Evolutionary conservation across 1,140 invertebrate genomes (phyloP), one percentile per base, ranked within the genome.

Genomic region (Paralvinella palmiformis): DNA sequence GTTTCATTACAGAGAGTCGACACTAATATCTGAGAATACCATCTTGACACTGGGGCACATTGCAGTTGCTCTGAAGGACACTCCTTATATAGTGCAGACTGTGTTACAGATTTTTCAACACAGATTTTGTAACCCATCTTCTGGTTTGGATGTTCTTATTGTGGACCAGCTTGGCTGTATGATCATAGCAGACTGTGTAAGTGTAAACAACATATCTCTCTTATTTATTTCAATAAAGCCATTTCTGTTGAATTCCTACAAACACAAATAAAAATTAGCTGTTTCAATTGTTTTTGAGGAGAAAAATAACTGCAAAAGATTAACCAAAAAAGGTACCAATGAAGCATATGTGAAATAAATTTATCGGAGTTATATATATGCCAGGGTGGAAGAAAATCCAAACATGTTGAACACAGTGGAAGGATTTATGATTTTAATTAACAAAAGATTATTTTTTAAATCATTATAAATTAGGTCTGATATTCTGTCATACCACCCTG

Each of bases 101-200:
- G 94, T 98, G 64, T 81, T 98, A 24, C 92, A 96, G 76, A 98
- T 98, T 76, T 96, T 98, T 74, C 93, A 96, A 71, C 94, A 98
- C 78, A 85, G 94, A 72, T 92, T 99, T 74, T 96, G 94, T 69
- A 87, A 90, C 57, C 89, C 92, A 3, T 85, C 86, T n/a, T 92
- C 92, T 0, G 68, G 76, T 17, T 84, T 98, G 50, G 96, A 99
- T 78, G 89, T 88, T 1, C 80, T 98, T 6, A 98, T 99, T 73
- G 91, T 99, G 13, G 93, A 97, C 79, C 95, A 98, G 78, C 82
- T 99, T 20, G 96, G 95, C 10, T 95, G 92, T 74, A 97, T 99
- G 88, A 90, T 97, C 55, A 92, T 99, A 45, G 82, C 82, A 45
- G 91, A 91, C 3, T 77, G 75, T 72, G 80, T 81, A 72, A 73